phyloP scores from a whole-genome alignment of 1,140 invertebrate species.

The Wasmannia auropunctata region DNA sequence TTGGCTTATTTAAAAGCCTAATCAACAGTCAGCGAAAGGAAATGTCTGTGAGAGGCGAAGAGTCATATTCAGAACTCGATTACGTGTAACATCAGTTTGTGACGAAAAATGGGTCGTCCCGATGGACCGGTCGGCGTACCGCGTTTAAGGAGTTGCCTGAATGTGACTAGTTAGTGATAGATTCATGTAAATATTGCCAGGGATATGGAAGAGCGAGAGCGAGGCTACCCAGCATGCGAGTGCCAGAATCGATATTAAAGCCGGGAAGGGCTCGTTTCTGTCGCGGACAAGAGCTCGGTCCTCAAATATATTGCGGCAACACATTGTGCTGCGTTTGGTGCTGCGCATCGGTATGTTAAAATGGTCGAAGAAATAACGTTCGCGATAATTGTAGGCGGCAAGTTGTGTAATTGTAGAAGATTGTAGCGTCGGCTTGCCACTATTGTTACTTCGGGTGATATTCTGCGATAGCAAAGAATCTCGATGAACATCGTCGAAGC shows the following conservation, averaged over 20 bases:
- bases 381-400: neutral
- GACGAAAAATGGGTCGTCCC: slow-evolving; percentile 58
- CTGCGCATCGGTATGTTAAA: neutral
- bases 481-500: neutral
- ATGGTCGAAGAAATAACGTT: neutral
- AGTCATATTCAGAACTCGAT: neutral
- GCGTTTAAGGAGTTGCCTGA: slow-evolving; percentile 61
- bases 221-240: slow-evolving; percentile 54
- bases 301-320: neutral
- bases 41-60: neutral
- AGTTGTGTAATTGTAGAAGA: neutral
- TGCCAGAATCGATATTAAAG: slow-evolving; percentile 63
- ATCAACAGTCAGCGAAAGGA: neutral
- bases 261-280: slow-evolving; percentile 28
- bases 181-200: slow-evolving; percentile 74
- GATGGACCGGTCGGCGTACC: slow-evolving; percentile 20
- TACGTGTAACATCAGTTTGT: slow-evolving; percentile 39
- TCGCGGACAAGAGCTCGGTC: neutral
- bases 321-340: neutral
- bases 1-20: neutral
- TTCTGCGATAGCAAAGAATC: neutral
- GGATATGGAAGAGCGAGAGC: slow-evolving; percentile 48
- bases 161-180: slow-evolving; percentile 74
- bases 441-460: slow-evolving; percentile 7
- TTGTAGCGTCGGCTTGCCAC: neutral